These are phyloP conservation scores for Macrostomum lignano DNA, from an alignment of 1,140 invertebrate species.

Conservation along the genomic window DNA sequence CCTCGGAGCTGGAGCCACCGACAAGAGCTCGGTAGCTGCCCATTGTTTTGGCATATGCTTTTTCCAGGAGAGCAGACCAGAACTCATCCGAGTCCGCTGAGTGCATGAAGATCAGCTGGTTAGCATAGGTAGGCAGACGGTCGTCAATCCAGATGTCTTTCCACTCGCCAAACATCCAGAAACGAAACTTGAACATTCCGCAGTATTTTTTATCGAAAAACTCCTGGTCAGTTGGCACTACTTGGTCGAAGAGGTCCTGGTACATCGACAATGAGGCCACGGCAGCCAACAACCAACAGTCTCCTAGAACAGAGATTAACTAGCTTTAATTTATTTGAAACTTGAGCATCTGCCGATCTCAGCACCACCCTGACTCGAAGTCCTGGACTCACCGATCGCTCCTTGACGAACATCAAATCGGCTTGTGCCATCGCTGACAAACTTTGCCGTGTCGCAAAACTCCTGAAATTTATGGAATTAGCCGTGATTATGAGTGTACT, in stretches of 20 bases:
- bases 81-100: conserved; percentile 39
- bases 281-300: conserved; percentile 40
- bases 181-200: conserved; percentile 33
- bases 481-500: too few species aligned
- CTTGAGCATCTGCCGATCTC: too few species aligned
- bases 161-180: conserved; percentile 44
- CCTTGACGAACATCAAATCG: conserved; percentile 89
- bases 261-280: conserved; percentile 38
- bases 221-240: conserved; percentile 37
- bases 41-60: conserved; percentile 45
- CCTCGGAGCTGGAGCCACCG: conserved; percentile 31
- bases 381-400: too few species aligned
- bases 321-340: too few species aligned
- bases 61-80: conserved; percentile 43
- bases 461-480: too few species aligned
- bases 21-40: conserved; percentile 28
- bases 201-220: conserved; percentile 29
- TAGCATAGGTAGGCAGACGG: conserved; percentile 37
- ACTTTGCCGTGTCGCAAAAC: conserved; percentile 46
- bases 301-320: conserved; percentile 36
- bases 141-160: conserved; percentile 42
- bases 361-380: too few species aligned
- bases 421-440: conserved; percentile 76
- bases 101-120: conserved; percentile 37
- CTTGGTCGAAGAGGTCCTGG: conserved; percentile 35